Conservation (phyloP, 2,888 invertebrate species). For the Meta bourneti region DNA sequence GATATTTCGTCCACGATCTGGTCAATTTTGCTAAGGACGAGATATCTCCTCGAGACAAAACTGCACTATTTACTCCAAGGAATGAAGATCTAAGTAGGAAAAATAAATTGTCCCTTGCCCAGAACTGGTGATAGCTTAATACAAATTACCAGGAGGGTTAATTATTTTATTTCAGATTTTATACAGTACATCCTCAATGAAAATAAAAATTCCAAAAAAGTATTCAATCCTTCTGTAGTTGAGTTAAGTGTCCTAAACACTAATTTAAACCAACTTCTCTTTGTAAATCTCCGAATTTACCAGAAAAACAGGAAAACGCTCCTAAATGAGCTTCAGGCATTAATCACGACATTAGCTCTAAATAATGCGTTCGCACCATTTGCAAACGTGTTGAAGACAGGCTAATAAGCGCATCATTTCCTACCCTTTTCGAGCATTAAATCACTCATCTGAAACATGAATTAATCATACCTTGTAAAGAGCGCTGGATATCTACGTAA, state of each 20-base stretch:
- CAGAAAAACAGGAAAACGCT: not conserved
- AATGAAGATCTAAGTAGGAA: no score
- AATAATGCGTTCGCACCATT: slow-evolving; percentile 20
- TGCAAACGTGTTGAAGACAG: slow-evolving; percentile 17
- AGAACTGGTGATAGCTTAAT: no score
- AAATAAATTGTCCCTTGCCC: no score
- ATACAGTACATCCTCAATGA: no score
- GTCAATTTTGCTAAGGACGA: no score
- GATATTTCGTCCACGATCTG: no score
- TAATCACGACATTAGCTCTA: slow-evolving; percentile 2
- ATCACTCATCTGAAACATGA: slow-evolving; percentile 42
- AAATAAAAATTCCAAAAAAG: no score
- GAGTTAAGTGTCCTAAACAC: not conserved
- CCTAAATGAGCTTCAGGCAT: not conserved
- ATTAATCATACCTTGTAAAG: slow-evolving; percentile 40
- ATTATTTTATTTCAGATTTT: no score
- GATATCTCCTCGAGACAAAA: no score
- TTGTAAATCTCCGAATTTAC: not conserved
- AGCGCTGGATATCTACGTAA: slow-evolving; percentile 20
- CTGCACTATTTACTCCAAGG: no score
- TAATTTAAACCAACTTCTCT: not conserved
- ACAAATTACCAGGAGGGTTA: no score
- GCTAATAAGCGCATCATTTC: slow-evolving; percentile 14
- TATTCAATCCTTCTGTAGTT: no score
- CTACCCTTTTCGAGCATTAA: slow-evolving; percentile 21